phyloP scores from a whole-genome alignment of 2,888 invertebrate genomes.

The Hypolimnas misippus region DNA sequence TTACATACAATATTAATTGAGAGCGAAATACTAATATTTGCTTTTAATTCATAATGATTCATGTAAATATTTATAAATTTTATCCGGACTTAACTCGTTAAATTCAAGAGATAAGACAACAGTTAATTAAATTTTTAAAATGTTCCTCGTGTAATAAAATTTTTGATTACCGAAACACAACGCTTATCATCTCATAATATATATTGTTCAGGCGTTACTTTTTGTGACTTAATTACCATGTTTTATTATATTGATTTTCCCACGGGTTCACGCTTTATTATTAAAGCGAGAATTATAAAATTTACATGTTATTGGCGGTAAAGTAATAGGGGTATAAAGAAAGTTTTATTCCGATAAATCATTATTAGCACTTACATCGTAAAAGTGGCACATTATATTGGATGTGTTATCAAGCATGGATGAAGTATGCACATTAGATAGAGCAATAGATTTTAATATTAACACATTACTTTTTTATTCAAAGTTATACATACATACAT shows the following conservation, averaged over 20 bases:
- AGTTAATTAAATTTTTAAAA: constrained; percentile 19
- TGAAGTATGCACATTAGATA: background rate
- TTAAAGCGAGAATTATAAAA: too few species aligned
- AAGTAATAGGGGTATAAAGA: too few species aligned
- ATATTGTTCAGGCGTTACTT: background rate
- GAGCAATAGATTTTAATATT: background rate
- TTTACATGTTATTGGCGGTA: too few species aligned
- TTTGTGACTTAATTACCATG: too few species aligned
- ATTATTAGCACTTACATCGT: background rate
- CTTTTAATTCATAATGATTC: constrained; percentile 20
- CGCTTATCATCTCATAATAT: background rate
- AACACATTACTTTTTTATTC: background rate
- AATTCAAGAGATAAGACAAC: constrained; percentile 8
- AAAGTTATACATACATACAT: too few species aligned
- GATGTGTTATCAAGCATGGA: background rate
- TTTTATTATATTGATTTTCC: too few species aligned
- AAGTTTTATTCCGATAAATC: background rate
- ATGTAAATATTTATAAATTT: constrained; percentile 2
- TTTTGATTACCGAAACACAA: constrained; percentile 25
- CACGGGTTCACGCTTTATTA: too few species aligned
- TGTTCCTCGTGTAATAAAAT: constrained; percentile 29
- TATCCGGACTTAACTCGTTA: too few species aligned
- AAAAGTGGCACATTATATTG: background rate
- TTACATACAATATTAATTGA: background rate
- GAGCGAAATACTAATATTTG: background rate